phyloP scores from a whole-genome alignment of 2,113 vertebrate species.

The Chinchilla lanigera region DNA sequence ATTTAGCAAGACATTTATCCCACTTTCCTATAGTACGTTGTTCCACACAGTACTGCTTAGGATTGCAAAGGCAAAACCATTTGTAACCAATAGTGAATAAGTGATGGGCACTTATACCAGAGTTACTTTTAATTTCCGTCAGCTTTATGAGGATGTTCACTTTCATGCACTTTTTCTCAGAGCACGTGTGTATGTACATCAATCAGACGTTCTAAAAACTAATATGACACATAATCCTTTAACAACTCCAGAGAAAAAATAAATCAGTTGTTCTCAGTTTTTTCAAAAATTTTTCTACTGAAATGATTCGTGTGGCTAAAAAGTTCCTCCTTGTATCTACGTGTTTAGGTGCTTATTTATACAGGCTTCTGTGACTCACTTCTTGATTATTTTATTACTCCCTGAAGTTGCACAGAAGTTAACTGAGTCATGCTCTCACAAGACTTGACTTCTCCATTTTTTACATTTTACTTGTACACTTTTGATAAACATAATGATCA shows the following conservation, averaged over 20 bases:
- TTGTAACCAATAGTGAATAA: conserved; percentile 20
- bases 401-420: neutral
- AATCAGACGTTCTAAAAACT: neutral
- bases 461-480: neutral
- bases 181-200: neutral
- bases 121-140: conserved; percentile 52
- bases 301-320: neutral
- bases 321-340: neutral
- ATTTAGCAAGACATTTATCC: conserved; percentile 37
- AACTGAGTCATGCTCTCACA: neutral
- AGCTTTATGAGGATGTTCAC: conserved; percentile 37
- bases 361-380: neutral
- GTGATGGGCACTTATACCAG: neutral
- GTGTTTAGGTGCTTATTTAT: neutral
- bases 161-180: neutral
- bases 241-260: neutral
- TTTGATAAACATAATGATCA: neutral
- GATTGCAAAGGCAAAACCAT: conserved; percentile 16
- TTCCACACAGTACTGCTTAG: neutral
- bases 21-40: neutral
- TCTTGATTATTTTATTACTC: neutral
- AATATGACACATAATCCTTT: neutral
- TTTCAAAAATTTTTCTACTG: conserved; percentile 42
- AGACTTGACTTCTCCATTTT: neutral
- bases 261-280: neutral